Evolutionary conservation across 2,797 vertebrate species (phyloP), one percentile per base, ranked within the genome.

Genomic region (Lycodopsis pacificus): DNA sequence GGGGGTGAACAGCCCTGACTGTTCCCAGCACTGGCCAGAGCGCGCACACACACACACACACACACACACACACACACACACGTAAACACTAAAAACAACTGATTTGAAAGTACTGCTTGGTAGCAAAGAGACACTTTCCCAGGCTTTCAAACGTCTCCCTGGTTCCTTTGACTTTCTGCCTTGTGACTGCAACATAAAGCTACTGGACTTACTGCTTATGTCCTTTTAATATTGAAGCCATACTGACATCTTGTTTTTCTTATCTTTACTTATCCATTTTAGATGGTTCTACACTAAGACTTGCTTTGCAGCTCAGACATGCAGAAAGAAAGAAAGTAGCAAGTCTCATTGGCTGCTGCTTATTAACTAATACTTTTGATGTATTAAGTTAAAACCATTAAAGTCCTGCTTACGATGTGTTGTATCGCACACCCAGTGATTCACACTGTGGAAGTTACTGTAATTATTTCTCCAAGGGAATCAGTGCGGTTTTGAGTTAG

Each of bases 1-100:
- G 79, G 77, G 77, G 54, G 73, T 78, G 80, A 86, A 77, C 82
- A 81, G 80, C 79, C 71, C 71, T 73, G 76, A 73, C 71, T 69
- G 77, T 91, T 92, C 82, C 70, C 83, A 90, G 76, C 65, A 58
- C 44, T 74, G 61, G 7, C 38, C 32, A 9, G 7, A 70, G 14
- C 30, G 49, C 56, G 14, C 59, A 59, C 15, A 56, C 14, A 70
- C 36, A n/a, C 56, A 17, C 59, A 59, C 15, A 56, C 14, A 70
- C 36, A n/a, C 56, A 17, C 59, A 59, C 15, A 56, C 14, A 70
- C 36, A n/a, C 56, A 17, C 59, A 59, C 15, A 56, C 14, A 70
- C 36, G 22, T 15, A 42, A 3, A 62, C 13, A 65, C 56, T 17
- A 7, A 22, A 59, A 27, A 71, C 32, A 71, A 69, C 36, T 58